These are phyloP conservation scores for Galeopsomyia nigrocyanea DNA, from an alignment of 2,888 invertebrate genomes.

Conservation along the genomic window DNA sequence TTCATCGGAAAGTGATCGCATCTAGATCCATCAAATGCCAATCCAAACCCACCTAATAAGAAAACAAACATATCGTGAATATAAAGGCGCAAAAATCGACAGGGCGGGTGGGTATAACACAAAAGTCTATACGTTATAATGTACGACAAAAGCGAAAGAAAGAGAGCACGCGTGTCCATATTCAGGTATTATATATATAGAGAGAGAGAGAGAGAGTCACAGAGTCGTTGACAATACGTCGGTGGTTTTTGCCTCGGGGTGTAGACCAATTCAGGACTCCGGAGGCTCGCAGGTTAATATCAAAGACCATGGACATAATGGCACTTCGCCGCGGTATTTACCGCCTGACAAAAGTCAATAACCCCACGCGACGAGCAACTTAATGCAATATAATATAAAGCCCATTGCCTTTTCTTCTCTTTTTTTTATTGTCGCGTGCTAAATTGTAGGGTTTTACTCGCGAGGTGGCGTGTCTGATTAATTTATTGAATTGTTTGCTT, in stretches of 20 bases:
- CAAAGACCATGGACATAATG: constrained; percentile 53
- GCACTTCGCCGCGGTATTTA: constrained; percentile 56
- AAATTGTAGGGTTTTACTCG: background rate
- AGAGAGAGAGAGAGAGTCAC: too few species aligned
- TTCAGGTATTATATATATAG: background rate
- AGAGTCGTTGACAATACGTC: constrained; percentile 4
- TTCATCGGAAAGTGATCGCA: too few species aligned
- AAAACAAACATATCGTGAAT: constrained; percentile 51
- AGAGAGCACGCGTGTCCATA: background rate
- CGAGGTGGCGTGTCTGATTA: background rate
- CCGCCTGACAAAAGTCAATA: constrained; percentile 53
- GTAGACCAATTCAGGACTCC: constrained; percentile 1
- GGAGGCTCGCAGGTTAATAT: constrained; percentile 48
- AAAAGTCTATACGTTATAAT: constrained; percentile 9
- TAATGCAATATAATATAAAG: constrained; percentile 52
- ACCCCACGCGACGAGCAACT: constrained; percentile 36
- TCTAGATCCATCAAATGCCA: too few species aligned
- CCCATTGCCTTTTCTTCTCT: constrained; percentile 25
- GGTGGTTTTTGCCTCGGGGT: constrained; percentile 15
- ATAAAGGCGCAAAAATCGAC: constrained; percentile 39
- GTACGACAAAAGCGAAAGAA: background rate
- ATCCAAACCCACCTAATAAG: too few species aligned
- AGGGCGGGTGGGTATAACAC: background rate
- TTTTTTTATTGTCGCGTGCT: constrained; percentile 9
- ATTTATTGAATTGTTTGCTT: too few species aligned